phyloP scores from a whole-genome alignment of 1,140 invertebrate genomes.

The Nephotettix cincticeps region DNA sequence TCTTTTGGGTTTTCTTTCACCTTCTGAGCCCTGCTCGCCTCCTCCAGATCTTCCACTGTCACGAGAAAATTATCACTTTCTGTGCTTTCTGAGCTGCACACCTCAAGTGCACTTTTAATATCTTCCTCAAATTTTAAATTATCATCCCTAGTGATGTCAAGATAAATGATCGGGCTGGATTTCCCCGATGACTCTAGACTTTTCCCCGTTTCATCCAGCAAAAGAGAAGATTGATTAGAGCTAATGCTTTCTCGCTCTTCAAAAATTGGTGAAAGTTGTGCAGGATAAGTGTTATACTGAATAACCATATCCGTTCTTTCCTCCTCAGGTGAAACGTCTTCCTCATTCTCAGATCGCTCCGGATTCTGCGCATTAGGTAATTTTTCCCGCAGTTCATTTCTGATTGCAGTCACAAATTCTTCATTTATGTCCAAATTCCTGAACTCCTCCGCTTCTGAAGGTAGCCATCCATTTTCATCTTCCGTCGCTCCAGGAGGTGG shows the following conservation, averaged over 20 bases:
- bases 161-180: constrained; percentile 27
- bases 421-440: constrained; percentile 61
- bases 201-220: constrained; percentile 29
- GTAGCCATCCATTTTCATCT: constrained; percentile 44
- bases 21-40: neutral
- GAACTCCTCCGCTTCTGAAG: constrained; percentile 43
- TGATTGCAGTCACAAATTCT: constrained; percentile 65
- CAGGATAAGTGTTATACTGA: constrained; percentile 37
- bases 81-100: constrained; percentile 25
- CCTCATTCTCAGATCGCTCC: constrained; percentile 38
- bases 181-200: constrained; percentile 23
- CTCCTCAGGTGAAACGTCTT: constrained; percentile 40
- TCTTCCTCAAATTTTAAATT: constrained; percentile 37
- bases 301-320: constrained; percentile 34
- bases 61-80: constrained; percentile 33
- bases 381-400: constrained; percentile 68
- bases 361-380: constrained; percentile 60
- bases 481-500: constrained; percentile 38
- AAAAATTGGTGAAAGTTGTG: constrained; percentile 61
- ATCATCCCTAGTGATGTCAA: constrained; percentile 22
- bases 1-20: constrained; percentile 29
- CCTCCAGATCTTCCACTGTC: constrained; percentile 37
- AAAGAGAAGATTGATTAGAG: constrained; percentile 38
- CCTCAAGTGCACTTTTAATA: constrained; percentile 35
- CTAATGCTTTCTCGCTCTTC: constrained; percentile 52